Evolutionary conservation across 2,888 invertebrate species (phyloP).

Genomic region (Eurytoma californica): DNA sequence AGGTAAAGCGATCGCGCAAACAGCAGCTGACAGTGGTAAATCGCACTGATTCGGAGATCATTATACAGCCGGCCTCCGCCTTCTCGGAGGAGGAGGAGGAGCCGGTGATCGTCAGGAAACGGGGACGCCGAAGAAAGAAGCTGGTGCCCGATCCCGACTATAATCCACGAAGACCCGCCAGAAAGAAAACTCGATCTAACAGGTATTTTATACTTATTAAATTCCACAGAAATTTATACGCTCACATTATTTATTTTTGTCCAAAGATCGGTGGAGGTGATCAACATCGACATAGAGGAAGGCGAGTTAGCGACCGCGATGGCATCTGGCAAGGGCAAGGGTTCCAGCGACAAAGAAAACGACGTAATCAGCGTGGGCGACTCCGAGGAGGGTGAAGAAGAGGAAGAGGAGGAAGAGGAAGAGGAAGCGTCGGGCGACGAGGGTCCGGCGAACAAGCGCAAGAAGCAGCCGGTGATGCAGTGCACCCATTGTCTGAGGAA

Average conservation of each 20-base stretch:
- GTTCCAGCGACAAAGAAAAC: conserved; percentile 73
- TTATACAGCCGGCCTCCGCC: conserved; percentile 70
- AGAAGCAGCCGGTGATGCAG: conserved; percentile 59
- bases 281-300: conserved; percentile 69
- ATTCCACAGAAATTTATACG: no score
- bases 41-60: conserved; percentile 72
- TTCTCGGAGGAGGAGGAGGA: conserved; percentile 65
- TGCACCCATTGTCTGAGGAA: conserved; percentile 67
- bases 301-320: conserved; percentile 59
- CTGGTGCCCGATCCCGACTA: conserved; percentile 62
- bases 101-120: conserved; percentile 60
- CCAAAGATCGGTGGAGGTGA: conserved; percentile 66
- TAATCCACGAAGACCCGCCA: conserved; percentile 61
- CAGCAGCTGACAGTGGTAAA: conserved; percentile 72
- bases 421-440: conserved; percentile 57
- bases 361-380: conserved; percentile 72
- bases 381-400: conserved; percentile 66
- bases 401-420: conserved; percentile 64
- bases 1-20: conserved; percentile 70
- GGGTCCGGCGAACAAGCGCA: background rate
- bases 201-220: no score
- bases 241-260: no score
- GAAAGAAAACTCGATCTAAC: conserved; percentile 59
- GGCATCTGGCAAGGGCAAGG: conserved; percentile 71
- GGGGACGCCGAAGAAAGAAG: conserved; percentile 67